A percentile compares a stretch with the other conserved stretches of the same genome.
phyloP scores from a whole-genome alignment of 1,140 invertebrate genomes.

The Nebria ingens region DNA sequence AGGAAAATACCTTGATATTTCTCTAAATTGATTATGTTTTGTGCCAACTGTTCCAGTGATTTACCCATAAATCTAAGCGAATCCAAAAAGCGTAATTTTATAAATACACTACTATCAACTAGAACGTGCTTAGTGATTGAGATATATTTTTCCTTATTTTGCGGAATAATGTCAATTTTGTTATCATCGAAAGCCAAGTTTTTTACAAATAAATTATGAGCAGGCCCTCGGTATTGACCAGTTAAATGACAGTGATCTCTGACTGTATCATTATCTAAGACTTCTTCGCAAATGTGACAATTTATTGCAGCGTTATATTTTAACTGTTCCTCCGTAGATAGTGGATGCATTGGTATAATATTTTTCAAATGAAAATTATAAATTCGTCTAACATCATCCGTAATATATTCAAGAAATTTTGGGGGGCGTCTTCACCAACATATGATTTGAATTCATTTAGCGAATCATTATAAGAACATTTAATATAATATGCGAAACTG shows the following conservation, averaged over 20 bases:
- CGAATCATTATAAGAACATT: conserved; percentile 24
- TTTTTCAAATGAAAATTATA: conserved; percentile 16
- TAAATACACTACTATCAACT: conserved; percentile 13
- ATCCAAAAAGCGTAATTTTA: conserved; percentile 28
- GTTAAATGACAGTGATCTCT: conserved; percentile 27
- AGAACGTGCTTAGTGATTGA: conserved; percentile 19
- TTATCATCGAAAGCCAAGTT: conserved; percentile 22
- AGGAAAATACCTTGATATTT: conserved; percentile 18
- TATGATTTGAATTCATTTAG: conserved; percentile 21
- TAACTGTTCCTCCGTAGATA: conserved; percentile 14
- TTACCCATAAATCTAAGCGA: conserved; percentile 27
- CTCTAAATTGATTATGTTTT: conserved; percentile 25
- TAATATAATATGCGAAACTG: conserved; percentile 27
- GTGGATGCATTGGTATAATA: conserved; percentile 18
- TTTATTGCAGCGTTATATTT: conserved; percentile 6
- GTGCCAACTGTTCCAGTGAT: conserved; percentile 19
- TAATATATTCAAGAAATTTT: conserved; percentile 22
- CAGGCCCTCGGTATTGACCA: conserved; percentile 24
- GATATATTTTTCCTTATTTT: conserved; percentile 30
- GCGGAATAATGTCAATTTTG: conserved; percentile 28
- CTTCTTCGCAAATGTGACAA: conserved; percentile 25
- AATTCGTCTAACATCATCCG: conserved; percentile 18
- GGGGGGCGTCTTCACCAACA: too few species aligned
- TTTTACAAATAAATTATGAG: conserved; percentile 27
- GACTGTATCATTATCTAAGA: conserved; percentile 19